Base-by-base conservation (phyloP, 2,888 invertebrate genomes). In the Cheiracanthium punctorium region DNA sequence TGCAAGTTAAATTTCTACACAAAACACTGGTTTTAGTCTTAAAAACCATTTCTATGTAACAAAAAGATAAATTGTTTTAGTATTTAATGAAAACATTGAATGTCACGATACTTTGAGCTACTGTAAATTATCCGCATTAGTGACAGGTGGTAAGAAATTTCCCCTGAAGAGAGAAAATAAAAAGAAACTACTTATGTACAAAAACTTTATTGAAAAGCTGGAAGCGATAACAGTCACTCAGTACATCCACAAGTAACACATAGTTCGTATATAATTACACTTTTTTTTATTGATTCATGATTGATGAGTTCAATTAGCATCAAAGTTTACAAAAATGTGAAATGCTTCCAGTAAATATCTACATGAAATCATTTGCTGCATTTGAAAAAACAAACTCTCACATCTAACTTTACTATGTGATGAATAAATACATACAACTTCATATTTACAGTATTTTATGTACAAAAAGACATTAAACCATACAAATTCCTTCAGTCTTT, bases 381-480 rank as follows among this genome's bases (percentile, higher is more conserved):
- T 58, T 48, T 7, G 1, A 58, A 48, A 48, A 10, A 2, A 58
- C 20, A 67, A 30, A 67, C 24, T 65, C 33, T 30, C 67, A 67
- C 32, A 67, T 30, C 33, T 67, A 30, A 17, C 20, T 67, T n/a
- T 5, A 67, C 33, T 32, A 32, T 30, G 5, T n/a, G n/a, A n/a
- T n/a, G 17, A 67, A 67, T 32, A 67, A 67, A 67, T 32, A 67
- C 33, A 33, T 65, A 67, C 67, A 30, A 30, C 30, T 30, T n/a
- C 1, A 67, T 67, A 67, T 67, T 29, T 67, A 67, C 67, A 67
- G 4, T n/a, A 33, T 2, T 17, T 2, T 67, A 67, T 33, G 4
- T 33, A 67, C 67, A 67, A 32, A 67, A 14, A n/a, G n/a, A n/a
- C 29, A n/a, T 17, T 28, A 29, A 10, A 30, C 17, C 5, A n/a